Base-by-base conservation (phyloP, 2,888 invertebrate species). In the Mamestra brassicae region DNA sequence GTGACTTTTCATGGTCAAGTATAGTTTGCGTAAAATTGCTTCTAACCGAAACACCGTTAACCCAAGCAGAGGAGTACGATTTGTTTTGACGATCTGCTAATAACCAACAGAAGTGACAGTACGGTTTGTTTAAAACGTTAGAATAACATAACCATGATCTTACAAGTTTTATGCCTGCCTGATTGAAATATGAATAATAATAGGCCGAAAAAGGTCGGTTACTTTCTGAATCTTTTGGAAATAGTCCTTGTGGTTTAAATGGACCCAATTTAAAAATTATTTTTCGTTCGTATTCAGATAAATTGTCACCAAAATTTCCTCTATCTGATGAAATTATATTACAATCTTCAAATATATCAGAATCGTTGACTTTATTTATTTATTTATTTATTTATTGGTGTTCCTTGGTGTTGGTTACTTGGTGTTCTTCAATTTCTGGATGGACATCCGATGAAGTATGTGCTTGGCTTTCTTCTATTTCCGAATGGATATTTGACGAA, bases 11-110 rank as follows among this genome's bases (percentile, higher is more conserved):
- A 60, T 60, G 60, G 38, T 60, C 60, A 38, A 60, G 17, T 8
- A 60, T 60, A 38, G 36, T 38, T 60, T 60, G 74, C 69, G 78
- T 80, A 52, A 81, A 83, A 85, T 80, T 85, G 78, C 85, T 85
- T 85, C 82, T 83, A 83, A 84, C 71, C 42, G 84, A 83, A 83
- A 83, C 76, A 83, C 83, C 80, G 80, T 79, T 80, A 81, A 84
- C 77, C 80, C 79, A 80, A 47, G 80, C 78, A 82, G 80, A 82
- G 80, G 80, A 81, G 68, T 57, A 57, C 58, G 65, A 70, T 71
- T 72, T 78, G 34, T 34, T 47, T 68, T 68, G 68, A 58, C 47
- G 65, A 54, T 68, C 58, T 68, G 57, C 60, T 78, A 71, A 74
- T 68, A 78, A 75, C 65, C 64, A 50, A 50, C 50, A 50, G 50